Base-by-base conservation (phyloP, 2,888 invertebrate genomes). In the Pristionchus maxplancki region DNA sequence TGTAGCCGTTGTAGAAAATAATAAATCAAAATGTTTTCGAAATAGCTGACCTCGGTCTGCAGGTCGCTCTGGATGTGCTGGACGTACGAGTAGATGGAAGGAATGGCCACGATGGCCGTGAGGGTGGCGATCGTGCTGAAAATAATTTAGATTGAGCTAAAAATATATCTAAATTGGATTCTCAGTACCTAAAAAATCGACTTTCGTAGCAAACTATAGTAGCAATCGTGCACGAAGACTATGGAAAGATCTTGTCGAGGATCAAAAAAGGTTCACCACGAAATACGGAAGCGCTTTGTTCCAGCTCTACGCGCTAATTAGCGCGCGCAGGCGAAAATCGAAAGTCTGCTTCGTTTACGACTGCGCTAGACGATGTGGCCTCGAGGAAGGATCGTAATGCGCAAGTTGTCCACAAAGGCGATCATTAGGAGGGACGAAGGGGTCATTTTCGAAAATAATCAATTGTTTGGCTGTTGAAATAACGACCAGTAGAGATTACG, bases 71-170 rank as follows among this genome's bases (percentile, higher is more conserved):
- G 94, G 15, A 94, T 92, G 89, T 91, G 91, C 82, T 93, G 93
- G 89, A 94, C 92, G 90, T 94, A 94, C 89, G 91, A 93, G 91
- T 93, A 94, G 84, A 94, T 90, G 89, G 93, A 92, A 28, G 94
- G 94, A 53, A 94, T 91, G 78, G 92, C 91, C 20, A 94, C 91
- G 78, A 93, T 92, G 78, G 93, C 93, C 20, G 93, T 92, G 71
- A 94, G 87, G 1, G 93, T 93, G 17, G 94, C 93, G 34, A 94
- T 91, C 28, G 94, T 94, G 87, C 91, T 91, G 71, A 1, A 31
- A 78, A 48, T 48, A 13, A 44, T n/a, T n/a, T n/a, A n/a, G n/a
- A n/a, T n/a, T n/a, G n/a, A n/a, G n/a, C n/a, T n/a, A n/a, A n/a
- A n/a, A n/a, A n/a, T n/a, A n/a, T n/a, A n/a, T n/a, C n/a, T n/a